These are phyloP conservation scores for Mionectes olivaceus DNA, from an alignment of 2,797 vertebrate species.

Conservation along the genomic window DNA sequence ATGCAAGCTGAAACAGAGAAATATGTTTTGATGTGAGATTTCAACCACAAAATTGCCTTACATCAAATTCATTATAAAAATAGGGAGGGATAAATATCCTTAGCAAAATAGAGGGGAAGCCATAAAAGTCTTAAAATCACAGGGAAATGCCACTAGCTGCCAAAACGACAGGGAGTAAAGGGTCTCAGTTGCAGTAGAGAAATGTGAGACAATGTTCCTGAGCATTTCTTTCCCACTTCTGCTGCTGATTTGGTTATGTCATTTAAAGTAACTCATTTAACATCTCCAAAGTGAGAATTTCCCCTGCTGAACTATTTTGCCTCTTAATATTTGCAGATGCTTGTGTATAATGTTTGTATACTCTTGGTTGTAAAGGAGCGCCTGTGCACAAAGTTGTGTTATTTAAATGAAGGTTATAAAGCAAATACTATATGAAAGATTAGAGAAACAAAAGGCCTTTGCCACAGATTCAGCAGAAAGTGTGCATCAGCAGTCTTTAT, in stretches of 20 bases:
- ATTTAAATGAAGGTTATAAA: conserved; percentile 14
- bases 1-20: conserved; percentile 69
- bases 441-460: conserved; percentile 24
- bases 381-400: background rate
- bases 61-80: conserved; percentile 30
- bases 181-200: background rate
- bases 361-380: background rate
- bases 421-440: background rate
- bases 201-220: background rate
- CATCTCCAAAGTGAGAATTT: background rate
- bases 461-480: background rate
- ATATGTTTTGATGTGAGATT: conserved; percentile 58
- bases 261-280: conserved; percentile 6
- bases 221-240: background rate
- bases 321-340: background rate
- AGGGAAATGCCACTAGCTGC: background rate
- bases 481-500: conserved; percentile 42
- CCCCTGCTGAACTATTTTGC: background rate
- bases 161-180: background rate
- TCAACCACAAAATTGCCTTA: conserved; percentile 51
- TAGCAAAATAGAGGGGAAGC: background rate
- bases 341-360: background rate
- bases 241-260: background rate
- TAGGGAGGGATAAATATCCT: background rate
- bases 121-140: background rate